These are phyloP conservation scores for Stomatorhinus ivindoensis DNA, from an alignment of 2,113 vertebrate species.

Conservation along the genomic window DNA sequence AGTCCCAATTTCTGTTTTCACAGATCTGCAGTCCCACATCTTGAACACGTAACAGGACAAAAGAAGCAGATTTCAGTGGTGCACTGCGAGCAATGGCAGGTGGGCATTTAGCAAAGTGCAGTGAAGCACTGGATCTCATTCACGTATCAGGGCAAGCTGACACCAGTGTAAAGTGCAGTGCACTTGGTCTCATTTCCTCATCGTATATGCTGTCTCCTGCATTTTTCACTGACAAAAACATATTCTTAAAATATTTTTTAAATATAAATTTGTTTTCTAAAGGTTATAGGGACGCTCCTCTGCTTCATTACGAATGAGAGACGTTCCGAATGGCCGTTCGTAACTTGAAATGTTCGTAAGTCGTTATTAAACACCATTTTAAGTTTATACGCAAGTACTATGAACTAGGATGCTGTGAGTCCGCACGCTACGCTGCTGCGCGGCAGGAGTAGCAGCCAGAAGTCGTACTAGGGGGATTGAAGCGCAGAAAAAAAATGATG, in stretches of 20 bases:
- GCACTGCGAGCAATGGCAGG: not conserved
- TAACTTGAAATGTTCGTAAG: too few species aligned
- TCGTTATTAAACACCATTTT: too few species aligned
- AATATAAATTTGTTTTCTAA: not conserved
- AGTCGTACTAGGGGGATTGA: too few species aligned
- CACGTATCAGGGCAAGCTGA: too few species aligned
- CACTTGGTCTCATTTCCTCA: not conserved
- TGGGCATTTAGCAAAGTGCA: not conserved
- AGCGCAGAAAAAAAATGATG: too few species aligned
- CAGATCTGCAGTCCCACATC: not conserved
- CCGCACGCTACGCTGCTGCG: too few species aligned
- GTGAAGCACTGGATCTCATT: not conserved
- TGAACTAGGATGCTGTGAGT: too few species aligned
- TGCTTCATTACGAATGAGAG: too few species aligned
- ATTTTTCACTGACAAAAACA: not conserved
- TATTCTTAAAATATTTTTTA: not conserved
- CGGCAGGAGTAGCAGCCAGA: too few species aligned
- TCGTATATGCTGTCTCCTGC: not conserved
- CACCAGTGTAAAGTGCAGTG: not conserved
- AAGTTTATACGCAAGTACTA: too few species aligned
- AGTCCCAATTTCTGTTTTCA: not conserved
- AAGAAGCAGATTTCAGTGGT: not conserved
- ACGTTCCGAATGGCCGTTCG: too few species aligned
- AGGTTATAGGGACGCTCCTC: not conserved
- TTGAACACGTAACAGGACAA: not conserved